phyloP scores from a whole-genome alignment of 2,113 vertebrate genomes.

The Chunga burmeisteri region DNA sequence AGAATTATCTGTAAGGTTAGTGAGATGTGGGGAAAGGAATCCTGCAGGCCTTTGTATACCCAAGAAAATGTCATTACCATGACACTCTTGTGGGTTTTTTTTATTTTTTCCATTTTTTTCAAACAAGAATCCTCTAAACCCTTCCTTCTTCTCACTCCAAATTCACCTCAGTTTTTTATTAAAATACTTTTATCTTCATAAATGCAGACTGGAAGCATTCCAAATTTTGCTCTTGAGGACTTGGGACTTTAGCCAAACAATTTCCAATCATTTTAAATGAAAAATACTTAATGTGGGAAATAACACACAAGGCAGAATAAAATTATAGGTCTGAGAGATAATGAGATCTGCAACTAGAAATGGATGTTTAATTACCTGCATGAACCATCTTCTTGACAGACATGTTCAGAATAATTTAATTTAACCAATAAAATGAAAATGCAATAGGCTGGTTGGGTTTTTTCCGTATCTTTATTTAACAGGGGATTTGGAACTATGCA shows the following conservation, averaged over 20 bases:
- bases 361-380: background rate
- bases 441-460: background rate
- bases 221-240: background rate
- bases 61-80: background rate
- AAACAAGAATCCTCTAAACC: background rate
- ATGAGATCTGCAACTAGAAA: too few species aligned
- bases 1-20: background rate
- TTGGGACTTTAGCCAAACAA: background rate
- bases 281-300: background rate
- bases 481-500: background rate
- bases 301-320: background rate
- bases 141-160: background rate
- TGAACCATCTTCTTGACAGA: background rate
- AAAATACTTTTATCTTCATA: background rate
- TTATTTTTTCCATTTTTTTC: background rate
- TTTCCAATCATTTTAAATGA: background rate
- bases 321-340: too few species aligned
- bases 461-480: background rate
- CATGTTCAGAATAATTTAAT: background rate
- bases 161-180: background rate
- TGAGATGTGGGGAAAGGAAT: background rate
- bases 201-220: background rate
- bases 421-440: constrained; percentile 1
- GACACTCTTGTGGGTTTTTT: background rate
- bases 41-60: background rate